A percentile compares a stretch with the other conserved stretches of the same genome.
These are phyloP conservation scores for Fragum fragum DNA, from an alignment of 2,888 invertebrate genomes.

Conservation along the genomic window DNA sequence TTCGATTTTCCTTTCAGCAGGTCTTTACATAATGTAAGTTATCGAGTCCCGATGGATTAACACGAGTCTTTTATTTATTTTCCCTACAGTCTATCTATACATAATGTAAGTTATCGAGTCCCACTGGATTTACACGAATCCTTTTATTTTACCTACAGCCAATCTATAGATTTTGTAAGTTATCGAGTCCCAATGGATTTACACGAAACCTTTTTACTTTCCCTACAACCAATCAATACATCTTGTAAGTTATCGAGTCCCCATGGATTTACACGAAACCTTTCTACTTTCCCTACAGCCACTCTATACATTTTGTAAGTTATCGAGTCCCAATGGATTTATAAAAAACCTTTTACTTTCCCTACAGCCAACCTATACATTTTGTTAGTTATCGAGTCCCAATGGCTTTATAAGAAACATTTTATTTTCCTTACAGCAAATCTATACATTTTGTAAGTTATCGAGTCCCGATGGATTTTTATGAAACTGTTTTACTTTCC, in stretches of 20 bases:
- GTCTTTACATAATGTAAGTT: not conserved
- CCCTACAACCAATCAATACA: not conserved
- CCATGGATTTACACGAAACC: not conserved
- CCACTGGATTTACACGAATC: not conserved
- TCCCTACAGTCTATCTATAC: not conserved
- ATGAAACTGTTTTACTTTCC: not conserved
- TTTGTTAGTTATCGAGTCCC: conserved; percentile 2
- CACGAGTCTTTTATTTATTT: not conserved
- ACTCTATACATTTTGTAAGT: conserved; percentile 4
- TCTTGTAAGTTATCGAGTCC: not conserved
- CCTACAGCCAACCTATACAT: not conserved
- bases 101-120: not conserved
- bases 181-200: not conserved
- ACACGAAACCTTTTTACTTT: not conserved
- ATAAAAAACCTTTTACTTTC: not conserved
- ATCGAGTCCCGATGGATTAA: not conserved
- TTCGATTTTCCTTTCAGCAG: not conserved
- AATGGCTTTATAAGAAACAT: no score
- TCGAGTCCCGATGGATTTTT: conserved; percentile 1
- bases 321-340: not conserved
- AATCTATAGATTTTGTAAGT: not conserved
- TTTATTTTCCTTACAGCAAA: not conserved
- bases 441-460: not conserved
- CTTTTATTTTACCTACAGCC: not conserved
- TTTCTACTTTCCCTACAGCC: not conserved